A percentile compares a stretch with the other conserved stretches of the same genome.
Evolutionary conservation across 2,113 vertebrate species (phyloP).

Genomic region (Circaetus gallicus): DNA sequence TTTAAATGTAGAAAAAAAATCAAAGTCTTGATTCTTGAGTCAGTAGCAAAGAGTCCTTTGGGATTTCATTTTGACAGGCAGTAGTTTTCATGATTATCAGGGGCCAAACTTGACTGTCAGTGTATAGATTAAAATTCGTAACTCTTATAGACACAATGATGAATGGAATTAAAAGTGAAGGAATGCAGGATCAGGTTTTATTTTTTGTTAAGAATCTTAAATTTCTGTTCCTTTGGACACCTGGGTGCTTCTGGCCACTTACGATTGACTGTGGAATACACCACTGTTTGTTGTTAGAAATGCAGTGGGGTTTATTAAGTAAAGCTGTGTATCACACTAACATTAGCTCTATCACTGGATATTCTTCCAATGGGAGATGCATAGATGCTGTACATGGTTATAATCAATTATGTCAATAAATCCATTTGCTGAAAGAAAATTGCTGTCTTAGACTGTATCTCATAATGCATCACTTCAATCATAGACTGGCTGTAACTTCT

Average conservation of each 20-base stretch:
- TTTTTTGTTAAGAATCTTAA: background rate
- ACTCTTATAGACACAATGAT: background rate
- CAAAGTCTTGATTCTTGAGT: background rate
- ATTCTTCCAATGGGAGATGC: constrained; percentile 73
- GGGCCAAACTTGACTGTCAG: background rate
- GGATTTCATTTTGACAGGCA: background rate
- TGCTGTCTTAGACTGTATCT: background rate
- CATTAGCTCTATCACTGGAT: constrained; percentile 63
- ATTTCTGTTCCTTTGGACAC: background rate
- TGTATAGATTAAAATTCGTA: background rate
- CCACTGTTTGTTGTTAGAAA: constrained; percentile 25
- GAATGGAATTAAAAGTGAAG: background rate
- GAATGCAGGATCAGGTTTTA: background rate
- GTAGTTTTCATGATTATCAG: background rate
- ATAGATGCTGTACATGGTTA: constrained; percentile 68
- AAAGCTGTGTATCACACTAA: constrained; percentile 66
- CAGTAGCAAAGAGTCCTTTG: background rate
- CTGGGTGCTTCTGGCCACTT: background rate
- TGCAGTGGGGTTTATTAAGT: constrained; percentile 11
- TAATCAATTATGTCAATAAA: constrained; percentile 73
- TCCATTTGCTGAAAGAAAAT: constrained; percentile 46
- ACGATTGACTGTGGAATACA: background rate
- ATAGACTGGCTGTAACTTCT: background rate
- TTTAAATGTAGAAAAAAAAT: background rate
- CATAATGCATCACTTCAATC: background rate